These are phyloP conservation scores for Manis pentadactyla DNA, from an alignment of 2,797 vertebrate genomes.

Conservation along the genomic window DNA sequence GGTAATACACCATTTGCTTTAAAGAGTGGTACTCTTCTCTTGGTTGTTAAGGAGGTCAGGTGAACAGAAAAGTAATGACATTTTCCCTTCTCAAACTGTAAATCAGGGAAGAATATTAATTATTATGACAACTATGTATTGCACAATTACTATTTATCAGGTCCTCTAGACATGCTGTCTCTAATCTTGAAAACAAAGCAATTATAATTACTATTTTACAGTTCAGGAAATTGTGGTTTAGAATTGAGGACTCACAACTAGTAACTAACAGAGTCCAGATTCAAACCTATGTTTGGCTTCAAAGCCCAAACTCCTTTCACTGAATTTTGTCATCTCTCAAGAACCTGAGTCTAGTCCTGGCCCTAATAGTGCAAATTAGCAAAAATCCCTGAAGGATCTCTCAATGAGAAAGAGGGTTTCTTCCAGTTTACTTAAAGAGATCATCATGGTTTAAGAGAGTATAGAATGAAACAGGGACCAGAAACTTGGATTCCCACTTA, in stretches of 20 bases:
- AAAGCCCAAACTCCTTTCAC: neutral
- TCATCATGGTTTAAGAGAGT: neutral
- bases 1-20: neutral
- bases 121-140: neutral
- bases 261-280: neutral
- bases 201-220: conserved; percentile 10
- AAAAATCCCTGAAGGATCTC: neutral
- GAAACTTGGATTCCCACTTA: neutral
- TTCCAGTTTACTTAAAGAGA: neutral
- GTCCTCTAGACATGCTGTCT: neutral
- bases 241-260: neutral
- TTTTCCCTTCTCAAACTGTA: neutral
- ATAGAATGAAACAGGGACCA: neutral
- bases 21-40: neutral
- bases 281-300: conserved; percentile 20
- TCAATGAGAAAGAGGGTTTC: neutral
- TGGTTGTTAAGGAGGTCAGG: neutral
- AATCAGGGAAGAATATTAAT: neutral
- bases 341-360: neutral
- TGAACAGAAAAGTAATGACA: neutral
- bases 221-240: conserved; percentile 1
- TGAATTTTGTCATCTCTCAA: neutral
- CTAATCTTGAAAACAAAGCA: conserved; percentile 3
- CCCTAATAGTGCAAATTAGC: neutral
- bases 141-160: neutral